A percentile compares a stretch with the other conserved stretches of the same genome.
phyloP scores from a whole-genome alignment of 2,888 invertebrate species.

The Chymomyza fuscimana region DNA sequence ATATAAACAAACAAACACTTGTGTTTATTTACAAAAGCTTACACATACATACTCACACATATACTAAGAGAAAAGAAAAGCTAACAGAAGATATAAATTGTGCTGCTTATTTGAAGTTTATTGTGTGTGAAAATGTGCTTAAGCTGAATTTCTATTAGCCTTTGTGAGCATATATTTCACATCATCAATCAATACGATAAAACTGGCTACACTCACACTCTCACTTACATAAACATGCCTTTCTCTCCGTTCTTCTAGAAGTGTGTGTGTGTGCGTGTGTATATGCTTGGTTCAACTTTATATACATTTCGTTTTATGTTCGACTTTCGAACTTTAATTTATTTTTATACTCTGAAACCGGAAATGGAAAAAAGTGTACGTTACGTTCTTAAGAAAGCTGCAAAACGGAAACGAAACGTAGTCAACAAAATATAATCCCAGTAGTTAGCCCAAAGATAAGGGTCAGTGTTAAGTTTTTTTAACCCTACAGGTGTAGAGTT shows the following conservation, averaged over 20 bases:
- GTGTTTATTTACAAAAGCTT: not conserved
- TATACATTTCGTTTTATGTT: slow-evolving; percentile 30
- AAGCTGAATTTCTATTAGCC: slow-evolving; percentile 74
- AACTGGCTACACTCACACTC: slow-evolving; percentile 36
- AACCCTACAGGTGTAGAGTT: too few relatives aligned
- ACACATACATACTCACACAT: slow-evolving; percentile 1
- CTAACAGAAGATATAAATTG: slow-evolving; percentile 13
- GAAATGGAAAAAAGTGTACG: not conserved
- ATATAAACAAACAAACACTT: slow-evolving; percentile 11
- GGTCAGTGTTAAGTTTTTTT: too few relatives aligned
- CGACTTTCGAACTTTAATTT: slow-evolving; percentile 40
- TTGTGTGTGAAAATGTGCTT: slow-evolving; percentile 77
- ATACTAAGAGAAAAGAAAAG: not conserved
- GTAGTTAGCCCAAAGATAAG: too few relatives aligned
- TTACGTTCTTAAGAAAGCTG: not conserved
- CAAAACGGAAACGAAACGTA: too few relatives aligned
- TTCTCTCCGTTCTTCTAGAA: slow-evolving; percentile 10
- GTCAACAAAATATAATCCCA: too few relatives aligned
- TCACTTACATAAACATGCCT: not conserved
- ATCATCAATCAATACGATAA: slow-evolving; percentile 76
- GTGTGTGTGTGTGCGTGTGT: slow-evolving; percentile 15
- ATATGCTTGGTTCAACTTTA: slow-evolving; percentile 32
- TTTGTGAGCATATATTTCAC: slow-evolving; percentile 69
- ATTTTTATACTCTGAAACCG: slow-evolving; percentile 15
- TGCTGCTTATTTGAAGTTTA: slow-evolving; percentile 73